A percentile compares a stretch with the other conserved stretches of the same genome.
Conservation (phyloP, 2,888 invertebrate species). For the Drosophila yooni region DNA sequence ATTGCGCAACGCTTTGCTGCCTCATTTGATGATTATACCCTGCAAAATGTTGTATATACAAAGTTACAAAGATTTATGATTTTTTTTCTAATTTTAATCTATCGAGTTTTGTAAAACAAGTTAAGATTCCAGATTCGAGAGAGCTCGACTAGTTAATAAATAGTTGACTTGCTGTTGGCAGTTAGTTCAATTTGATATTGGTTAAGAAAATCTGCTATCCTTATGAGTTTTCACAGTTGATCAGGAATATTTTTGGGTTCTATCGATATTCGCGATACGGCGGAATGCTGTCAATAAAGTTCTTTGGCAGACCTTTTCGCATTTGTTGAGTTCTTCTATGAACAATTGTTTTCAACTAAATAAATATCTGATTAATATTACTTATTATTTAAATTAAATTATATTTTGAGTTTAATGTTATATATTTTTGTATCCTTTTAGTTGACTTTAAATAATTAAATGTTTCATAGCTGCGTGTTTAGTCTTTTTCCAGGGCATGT, state of each 20-base stretch:
- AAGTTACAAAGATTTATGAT: not conserved
- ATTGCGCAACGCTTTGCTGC: conserved; percentile 7
- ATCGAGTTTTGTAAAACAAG: not conserved
- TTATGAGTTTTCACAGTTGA: not conserved
- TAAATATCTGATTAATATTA: too few relatives aligned
- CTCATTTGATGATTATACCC: conserved; percentile 31
- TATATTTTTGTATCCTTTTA: too few relatives aligned
- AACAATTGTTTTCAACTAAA: too few relatives aligned
- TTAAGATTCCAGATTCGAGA: not conserved
- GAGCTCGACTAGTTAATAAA: not conserved
- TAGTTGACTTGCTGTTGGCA: not conserved
- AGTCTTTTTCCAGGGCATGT: not conserved
- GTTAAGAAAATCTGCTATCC: not conserved
- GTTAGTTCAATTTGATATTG: not conserved
- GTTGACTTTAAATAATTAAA: too few relatives aligned
- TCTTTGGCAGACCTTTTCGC: too few relatives aligned
- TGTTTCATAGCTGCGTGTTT: too few relatives aligned
- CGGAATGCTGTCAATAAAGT: too few relatives aligned
- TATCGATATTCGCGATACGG: not conserved
- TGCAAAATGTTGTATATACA: not conserved
- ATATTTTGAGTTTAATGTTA: too few relatives aligned
- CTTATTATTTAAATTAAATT: too few relatives aligned
- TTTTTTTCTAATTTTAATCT: not conserved
- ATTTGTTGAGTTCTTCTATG: too few relatives aligned
- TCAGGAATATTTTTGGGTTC: not conserved